phyloP scores from a whole-genome alignment of 2,113 vertebrate genomes.

The Nannospalax galili region DNA sequence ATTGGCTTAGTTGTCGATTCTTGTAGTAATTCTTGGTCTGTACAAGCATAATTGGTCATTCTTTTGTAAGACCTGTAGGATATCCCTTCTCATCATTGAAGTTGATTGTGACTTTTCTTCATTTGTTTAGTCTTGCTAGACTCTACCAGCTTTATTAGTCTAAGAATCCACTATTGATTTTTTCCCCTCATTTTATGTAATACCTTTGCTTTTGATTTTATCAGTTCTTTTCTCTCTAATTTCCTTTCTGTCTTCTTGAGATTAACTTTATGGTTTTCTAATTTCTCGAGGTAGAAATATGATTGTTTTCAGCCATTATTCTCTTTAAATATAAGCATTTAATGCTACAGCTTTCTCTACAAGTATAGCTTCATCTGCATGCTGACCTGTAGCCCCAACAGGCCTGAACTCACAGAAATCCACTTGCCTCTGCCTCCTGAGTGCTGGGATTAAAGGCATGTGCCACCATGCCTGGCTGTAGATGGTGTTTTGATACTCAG shows the following conservation, averaged over 20 bases:
- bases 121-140: background rate
- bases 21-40: background rate
- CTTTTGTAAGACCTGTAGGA: background rate
- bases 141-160: background rate
- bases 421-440: too few species aligned
- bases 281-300: conserved; percentile 11
- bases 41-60: background rate
- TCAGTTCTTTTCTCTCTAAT: background rate
- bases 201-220: conserved; percentile 10
- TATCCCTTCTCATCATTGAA: conserved; percentile 34
- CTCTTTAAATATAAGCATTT: conserved; percentile 3
- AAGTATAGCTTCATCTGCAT: background rate
- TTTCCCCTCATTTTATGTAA: conserved; percentile 6
- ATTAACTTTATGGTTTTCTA: background rate
- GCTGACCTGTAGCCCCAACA: too few species aligned
- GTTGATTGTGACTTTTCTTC: background rate
- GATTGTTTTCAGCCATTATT: background rate
- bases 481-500: background rate
- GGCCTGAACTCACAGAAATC: too few species aligned
- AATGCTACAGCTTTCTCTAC: background rate
- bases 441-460: too few species aligned
- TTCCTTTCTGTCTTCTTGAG: background rate
- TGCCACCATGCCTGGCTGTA: too few species aligned
- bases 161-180: background rate
- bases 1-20: background rate